Evolutionary conservation across 1,140 invertebrate genomes (phyloP).

Genomic region (Magallana angulata): DNA sequence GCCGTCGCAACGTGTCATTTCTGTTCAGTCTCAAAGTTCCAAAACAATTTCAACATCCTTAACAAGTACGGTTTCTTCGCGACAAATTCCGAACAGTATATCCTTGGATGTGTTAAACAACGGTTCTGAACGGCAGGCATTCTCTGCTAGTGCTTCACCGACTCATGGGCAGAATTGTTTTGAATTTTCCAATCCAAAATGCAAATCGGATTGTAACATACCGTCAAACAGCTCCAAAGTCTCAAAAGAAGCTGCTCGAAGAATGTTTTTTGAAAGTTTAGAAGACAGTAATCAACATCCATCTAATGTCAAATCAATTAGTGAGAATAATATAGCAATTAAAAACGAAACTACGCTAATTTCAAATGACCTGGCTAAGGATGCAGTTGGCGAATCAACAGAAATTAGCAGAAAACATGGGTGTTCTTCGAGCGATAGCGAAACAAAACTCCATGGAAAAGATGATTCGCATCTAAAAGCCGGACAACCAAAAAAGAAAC

Average conservation of each 20-base stretch:
- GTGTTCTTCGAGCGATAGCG: neutral
- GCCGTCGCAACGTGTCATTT: constrained; percentile 21
- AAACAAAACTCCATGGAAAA: neutral
- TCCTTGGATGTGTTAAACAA: constrained; percentile 39
- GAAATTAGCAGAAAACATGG: neutral
- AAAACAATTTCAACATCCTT: constrained; percentile 38
- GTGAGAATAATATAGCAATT: neutral
- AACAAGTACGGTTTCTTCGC: neutral
- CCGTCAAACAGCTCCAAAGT: neutral
- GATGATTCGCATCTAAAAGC: neutral
- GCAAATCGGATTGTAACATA: constrained; percentile 11
- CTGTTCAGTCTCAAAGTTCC: neutral
- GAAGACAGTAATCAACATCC: neutral
- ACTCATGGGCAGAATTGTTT: neutral
- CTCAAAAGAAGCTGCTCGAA: neutral
- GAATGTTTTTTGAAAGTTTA: neutral
- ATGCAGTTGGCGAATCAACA: neutral
- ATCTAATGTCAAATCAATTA: neutral
- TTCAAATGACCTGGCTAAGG: neutral
- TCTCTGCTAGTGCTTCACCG: constrained; percentile 21
- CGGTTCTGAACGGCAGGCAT: neutral
- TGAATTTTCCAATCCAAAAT: neutral
- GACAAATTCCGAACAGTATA: constrained; percentile 48
- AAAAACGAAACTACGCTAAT: neutral
- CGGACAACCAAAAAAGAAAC: constrained; percentile 47